Conservation (phyloP, 2,888 invertebrate genomes). For the Germaria angustata region DNA sequence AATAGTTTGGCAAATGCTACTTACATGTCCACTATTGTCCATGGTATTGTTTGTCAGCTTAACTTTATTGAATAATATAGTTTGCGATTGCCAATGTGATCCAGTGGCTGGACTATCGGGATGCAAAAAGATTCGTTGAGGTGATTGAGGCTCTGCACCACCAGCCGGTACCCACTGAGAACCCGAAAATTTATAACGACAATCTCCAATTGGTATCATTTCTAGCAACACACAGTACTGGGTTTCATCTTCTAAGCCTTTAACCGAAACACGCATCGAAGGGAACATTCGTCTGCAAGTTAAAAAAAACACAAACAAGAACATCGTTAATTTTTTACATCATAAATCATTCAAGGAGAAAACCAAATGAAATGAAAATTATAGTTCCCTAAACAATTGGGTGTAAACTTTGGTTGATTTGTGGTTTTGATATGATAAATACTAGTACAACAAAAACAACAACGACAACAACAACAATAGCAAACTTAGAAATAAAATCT, state of each 20-base stretch:
- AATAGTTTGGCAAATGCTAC: too few relatives aligned
- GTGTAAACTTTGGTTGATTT: conserved; percentile 74
- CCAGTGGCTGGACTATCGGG: conserved; percentile 94
- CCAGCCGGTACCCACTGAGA: conserved; percentile 93
- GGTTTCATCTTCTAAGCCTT: conserved; percentile 88
- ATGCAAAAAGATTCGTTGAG: conserved; percentile 89
- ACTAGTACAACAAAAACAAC: conserved; percentile 7
- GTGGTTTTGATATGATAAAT: conserved; percentile 70
- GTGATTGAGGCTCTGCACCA: conserved; percentile 90
- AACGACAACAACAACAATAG: not conserved
- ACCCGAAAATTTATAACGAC: conserved; percentile 90
- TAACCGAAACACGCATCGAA: conserved; percentile 87
- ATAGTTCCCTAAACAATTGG: conserved; percentile 67
- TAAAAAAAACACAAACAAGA: too few relatives aligned
- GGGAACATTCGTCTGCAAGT: conserved; percentile 94
- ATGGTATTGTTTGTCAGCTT: conserved; percentile 93
- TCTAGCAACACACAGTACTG: conserved; percentile 92
- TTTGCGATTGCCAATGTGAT: conserved; percentile 91
- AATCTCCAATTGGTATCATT: conserved; percentile 87
- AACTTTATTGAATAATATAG: conserved; percentile 89
- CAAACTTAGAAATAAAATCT: conserved; percentile 21
- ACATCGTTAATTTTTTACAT: not conserved
- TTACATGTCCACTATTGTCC: conserved; percentile 89
- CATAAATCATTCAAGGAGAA: conserved; percentile 71
- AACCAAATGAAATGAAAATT: conserved; percentile 40